Conservation (phyloP, 2,797 vertebrate genomes). For the Malurus splendens region DNA sequence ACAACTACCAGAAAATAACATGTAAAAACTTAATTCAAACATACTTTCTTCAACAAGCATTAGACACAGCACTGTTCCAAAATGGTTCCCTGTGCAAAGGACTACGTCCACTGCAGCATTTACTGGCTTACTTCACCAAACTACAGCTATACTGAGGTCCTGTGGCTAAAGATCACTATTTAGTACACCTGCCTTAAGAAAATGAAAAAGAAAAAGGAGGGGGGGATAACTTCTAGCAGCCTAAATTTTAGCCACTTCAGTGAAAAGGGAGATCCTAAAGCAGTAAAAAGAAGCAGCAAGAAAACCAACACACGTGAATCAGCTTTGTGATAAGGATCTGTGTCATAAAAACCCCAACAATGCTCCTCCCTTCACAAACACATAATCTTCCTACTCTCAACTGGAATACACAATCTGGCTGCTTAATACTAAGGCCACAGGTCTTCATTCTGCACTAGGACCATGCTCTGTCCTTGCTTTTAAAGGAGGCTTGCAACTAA, state of each 20-base stretch:
- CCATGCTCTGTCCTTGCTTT: neutral
- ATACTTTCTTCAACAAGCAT: neutral
- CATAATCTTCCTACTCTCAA: neutral
- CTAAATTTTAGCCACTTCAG: neutral
- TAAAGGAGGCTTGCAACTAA: neutral
- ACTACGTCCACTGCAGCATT: neutral
- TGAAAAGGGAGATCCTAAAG: neutral
- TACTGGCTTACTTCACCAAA: neutral
- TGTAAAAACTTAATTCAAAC: neutral
- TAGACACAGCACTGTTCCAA: neutral
- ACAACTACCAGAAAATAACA: neutral
- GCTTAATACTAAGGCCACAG: neutral
- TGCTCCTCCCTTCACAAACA: neutral
- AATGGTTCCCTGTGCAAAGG: neutral
- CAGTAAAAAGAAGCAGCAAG: neutral
- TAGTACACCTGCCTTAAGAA: neutral
- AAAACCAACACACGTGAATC: neutral
- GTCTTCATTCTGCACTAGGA: neutral
- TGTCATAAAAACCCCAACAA: neutral
- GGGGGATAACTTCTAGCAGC: neutral
- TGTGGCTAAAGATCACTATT: neutral
- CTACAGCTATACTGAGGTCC: neutral
- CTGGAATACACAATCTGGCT: neutral
- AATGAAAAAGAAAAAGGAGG: accelerated
- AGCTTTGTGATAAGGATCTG: neutral